Percentiles rank a stretch among this genome's conserved stretches.
Conservation (phyloP, 2,888 invertebrate species). For the Dugesia japonica region DNA sequence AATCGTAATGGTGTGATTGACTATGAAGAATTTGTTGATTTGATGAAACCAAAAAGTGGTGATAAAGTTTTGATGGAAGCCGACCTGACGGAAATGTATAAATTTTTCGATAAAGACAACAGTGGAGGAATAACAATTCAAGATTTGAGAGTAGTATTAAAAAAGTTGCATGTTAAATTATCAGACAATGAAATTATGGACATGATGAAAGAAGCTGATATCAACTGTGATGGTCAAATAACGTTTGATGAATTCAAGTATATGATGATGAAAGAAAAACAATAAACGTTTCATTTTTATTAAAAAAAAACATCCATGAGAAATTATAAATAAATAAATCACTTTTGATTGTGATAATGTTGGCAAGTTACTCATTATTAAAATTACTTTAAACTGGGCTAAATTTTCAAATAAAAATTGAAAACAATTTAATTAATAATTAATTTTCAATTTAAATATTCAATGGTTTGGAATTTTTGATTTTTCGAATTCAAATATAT, state of each 20-base stretch:
- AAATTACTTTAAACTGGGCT: no score
- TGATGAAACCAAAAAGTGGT: constrained; percentile 9
- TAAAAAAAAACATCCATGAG: no score
- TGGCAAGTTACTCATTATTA: no score
- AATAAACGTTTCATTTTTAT: no score
- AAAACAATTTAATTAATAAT: no score
- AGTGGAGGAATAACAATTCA: background rate
- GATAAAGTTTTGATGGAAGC: background rate
- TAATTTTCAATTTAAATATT: no score
- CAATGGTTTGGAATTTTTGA: no score
- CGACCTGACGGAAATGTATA: background rate
- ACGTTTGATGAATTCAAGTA: background rate
- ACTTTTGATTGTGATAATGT: no score
- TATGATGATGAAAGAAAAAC: background rate
- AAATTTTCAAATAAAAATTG: no score
- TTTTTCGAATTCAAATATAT: no score
- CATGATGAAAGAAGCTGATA: constrained; percentile 12
- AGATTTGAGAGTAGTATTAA: background rate
- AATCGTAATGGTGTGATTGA: background rate
- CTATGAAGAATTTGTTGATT: background rate
- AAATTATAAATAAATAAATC: no score
- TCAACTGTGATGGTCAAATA: constrained; percentile 13
- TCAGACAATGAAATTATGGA: constrained; percentile 15
- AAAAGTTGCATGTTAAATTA: background rate
- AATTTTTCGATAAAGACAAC: constrained; percentile 8